phyloP scores from a whole-genome alignment of 2,797 vertebrate genomes.

The Sternarchorhynchus goeldii region DNA sequence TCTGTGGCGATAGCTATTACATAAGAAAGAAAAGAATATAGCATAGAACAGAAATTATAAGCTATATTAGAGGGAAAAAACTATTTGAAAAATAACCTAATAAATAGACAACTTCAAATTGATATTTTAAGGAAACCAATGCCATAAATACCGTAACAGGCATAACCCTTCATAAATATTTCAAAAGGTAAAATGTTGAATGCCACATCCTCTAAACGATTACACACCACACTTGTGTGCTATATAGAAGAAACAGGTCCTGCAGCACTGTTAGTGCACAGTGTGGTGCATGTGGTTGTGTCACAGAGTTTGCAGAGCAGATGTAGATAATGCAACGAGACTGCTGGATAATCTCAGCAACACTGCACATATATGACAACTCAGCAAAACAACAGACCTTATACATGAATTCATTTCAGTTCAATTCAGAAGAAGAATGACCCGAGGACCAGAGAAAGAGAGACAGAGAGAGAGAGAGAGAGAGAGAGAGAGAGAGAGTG shows the following conservation, averaged over 20 bases:
- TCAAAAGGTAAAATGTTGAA: background rate
- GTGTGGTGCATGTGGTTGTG: background rate
- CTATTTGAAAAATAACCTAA: background rate
- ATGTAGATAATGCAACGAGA: conserved; percentile 43
- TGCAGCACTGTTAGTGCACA: background rate
- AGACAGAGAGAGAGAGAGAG: conserved; percentile 31
- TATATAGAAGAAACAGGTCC: background rate
- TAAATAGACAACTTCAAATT: background rate
- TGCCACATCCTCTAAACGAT: background rate
- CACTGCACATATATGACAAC: conserved; percentile 28
- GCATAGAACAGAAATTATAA: background rate
- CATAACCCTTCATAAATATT: conserved; percentile 9
- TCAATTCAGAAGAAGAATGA: conserved; percentile 48
- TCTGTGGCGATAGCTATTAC: conserved; percentile 34
- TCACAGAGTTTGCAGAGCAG: conserved; percentile 25
- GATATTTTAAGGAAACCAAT: background rate
- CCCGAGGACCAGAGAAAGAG: conserved; percentile 18
- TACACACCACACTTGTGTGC: background rate
- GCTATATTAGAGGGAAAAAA: background rate
- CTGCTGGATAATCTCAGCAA: conserved; percentile 47
- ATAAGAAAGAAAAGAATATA: background rate
- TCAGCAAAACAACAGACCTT: conserved; percentile 30
- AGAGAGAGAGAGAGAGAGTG: conserved; percentile 21
- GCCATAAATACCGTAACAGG: background rate
- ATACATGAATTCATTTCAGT: conserved; percentile 48